These are phyloP conservation scores for Zaprionus vittiger DNA, from an alignment of 1,140 invertebrate genomes.

Conservation along the genomic window DNA sequence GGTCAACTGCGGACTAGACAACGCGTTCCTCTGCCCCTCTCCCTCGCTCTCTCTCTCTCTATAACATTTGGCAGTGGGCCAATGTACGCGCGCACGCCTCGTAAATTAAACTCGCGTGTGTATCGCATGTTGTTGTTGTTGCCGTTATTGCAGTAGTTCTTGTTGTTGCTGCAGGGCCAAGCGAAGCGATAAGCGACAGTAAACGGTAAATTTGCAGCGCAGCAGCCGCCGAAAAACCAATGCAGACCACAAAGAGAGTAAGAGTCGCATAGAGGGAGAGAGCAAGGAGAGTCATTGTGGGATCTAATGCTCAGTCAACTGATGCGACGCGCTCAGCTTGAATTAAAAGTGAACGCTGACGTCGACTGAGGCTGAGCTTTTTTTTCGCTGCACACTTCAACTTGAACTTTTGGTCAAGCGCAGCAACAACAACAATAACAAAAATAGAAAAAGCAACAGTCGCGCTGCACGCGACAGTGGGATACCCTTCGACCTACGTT, in stretches of 20 bases:
- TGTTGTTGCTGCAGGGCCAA: not conserved
- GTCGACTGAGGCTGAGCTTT: slow-evolving; percentile 51
- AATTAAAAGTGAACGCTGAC: slow-evolving; percentile 1
- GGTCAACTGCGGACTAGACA: slow-evolving; percentile 5
- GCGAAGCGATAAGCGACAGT: slow-evolving; percentile 54
- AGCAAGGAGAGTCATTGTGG: not conserved
- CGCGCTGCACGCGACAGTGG: too few relatives aligned
- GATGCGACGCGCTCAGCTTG: slow-evolving; percentile 2
- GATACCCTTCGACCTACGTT: too few relatives aligned
- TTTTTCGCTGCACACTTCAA: slow-evolving; percentile 66
- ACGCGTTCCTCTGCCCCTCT: not conserved
- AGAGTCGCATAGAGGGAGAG: slow-evolving; percentile 12
- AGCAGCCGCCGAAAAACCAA: slow-evolving; percentile 55
- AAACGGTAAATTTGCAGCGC: slow-evolving; percentile 66
- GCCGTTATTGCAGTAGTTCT: not conserved
- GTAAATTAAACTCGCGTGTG: slow-evolving; percentile 78
- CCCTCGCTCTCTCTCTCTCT: not conserved
- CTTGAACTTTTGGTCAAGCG: slow-evolving; percentile 66
- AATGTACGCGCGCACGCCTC: slow-evolving; percentile 66
- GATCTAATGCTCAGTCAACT: slow-evolving; percentile 5
- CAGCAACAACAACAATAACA: not conserved
- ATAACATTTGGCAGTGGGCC: slow-evolving; percentile 72
- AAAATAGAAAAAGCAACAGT: too few relatives aligned
- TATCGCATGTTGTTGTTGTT: slow-evolving; percentile 31
- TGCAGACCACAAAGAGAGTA: slow-evolving; percentile 70